Base-by-base conservation (phyloP, 2,113 vertebrate genomes). In the Lepidothrix coronata region DNA sequence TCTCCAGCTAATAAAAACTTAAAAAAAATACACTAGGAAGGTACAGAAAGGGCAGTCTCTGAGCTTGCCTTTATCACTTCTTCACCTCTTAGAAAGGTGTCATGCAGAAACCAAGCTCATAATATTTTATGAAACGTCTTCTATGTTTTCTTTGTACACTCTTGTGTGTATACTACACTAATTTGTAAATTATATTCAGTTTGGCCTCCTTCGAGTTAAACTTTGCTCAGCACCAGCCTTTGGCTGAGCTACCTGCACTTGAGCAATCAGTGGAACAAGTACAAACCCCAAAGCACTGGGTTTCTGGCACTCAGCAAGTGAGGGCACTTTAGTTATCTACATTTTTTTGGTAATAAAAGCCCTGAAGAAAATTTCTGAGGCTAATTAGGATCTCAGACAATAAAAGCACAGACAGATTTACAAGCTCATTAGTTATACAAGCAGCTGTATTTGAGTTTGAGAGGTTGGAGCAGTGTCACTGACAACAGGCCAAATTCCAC, bases 331-430 rank as follows among this genome's bases (percentile, higher is more conserved):
- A 77, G 59, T 21, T 63, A 44, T 43, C 90, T 78, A 12, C 21
- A 27, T 37, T 46, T 66, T 66, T 89, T 83, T 3, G 39, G 31
- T 62, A 88, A 87, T 17, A 86, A 88, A 83, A 78, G 66, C 68
- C 66, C 79, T 46, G 72, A 71, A 86, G 83, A 78, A 84, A 80
- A 72, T 55, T 51, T 81, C 79, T 84, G 48, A 37, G 68, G 39
- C 83, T 92, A 91, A 96, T 93, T 95, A 95, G 91, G 74, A 81
- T 67, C 83, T 72, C 85, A 96, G 90, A 88, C 88, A 93, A 84
- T 61, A 85, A 88, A 95, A 88, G 41, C 68, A 77, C 52, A 72
- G 65, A 11, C 51, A 66, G 63, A 63, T 90, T 91, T 90, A 82
- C 49, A 78, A 86, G 72, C 70, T 37, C 44, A 22, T 61, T 28